Evolutionary conservation across 2,888 invertebrate species (phyloP), one percentile per base, ranked within the genome.

Genomic region (Machimus rusticus): DNA sequence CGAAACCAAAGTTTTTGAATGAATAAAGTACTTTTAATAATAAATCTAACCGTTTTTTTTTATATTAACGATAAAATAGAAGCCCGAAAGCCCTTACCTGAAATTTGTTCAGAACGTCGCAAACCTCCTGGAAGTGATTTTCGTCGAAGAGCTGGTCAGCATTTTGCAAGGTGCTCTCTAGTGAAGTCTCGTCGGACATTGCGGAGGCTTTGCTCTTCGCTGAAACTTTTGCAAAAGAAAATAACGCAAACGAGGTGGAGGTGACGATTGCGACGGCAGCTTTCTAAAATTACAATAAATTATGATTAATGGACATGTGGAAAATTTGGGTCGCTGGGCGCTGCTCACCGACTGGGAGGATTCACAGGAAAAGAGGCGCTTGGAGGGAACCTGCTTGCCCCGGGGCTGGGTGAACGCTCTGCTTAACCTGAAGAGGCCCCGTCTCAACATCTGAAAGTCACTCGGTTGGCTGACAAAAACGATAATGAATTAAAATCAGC

Each of bases 101-200:
- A 90, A 93, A 93, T 87, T 93, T 93, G 87, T 93, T 92, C 0
- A 97, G 93, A 31, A 95, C 90, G 89, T 95, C 94, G 89, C 95
- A 95, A 86, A 95, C 95, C 90, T 95, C 94, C 88, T 94, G 93
- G 91, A 95, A 96, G 89, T 94, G 94, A 76, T 94, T 95, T 90
- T 94, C 89, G 88, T 95, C 94, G 92, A 94, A 96, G 82, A 95
- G 92, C 86, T 93, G 93, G 92, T 96, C 96, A 14, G 96, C 95
- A 90, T 94, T 94, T 89, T 94, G 92, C 79, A 96, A 89, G 51
- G 94, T 89, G 87, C 94, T 91, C 87, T 92, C 91, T 77, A 92
- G 90, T 88, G 90, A 90, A 5, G 23, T 43, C 86, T 88, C 89
- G 8, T 89, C 89, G 3, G 88, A 77, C 90, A 90, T 90, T 14